Evolutionary conservation across 1,140 invertebrate species (phyloP).

Genomic region (Zaprionus gabonicus): DNA sequence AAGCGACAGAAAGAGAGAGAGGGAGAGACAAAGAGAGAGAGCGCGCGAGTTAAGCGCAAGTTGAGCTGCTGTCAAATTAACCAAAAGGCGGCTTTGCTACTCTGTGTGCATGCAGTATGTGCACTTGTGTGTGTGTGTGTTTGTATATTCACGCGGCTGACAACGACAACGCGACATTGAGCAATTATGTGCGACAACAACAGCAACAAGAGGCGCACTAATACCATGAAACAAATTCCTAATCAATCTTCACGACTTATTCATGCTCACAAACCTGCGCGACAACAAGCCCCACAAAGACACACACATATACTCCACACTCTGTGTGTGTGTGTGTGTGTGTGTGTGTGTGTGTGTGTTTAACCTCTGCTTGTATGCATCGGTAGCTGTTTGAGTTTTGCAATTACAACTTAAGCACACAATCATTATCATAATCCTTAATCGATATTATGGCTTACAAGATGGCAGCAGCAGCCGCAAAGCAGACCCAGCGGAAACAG

Average conservation of each 20-base stretch:
- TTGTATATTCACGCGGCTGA: conserved; percentile 27
- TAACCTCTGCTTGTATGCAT: conserved; percentile 25
- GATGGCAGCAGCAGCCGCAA: conserved; percentile 37
- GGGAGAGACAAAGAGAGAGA: not conserved
- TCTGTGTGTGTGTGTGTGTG: conserved; percentile 1
- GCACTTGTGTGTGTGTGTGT: conserved; percentile 16
- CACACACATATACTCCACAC: conserved; percentile 21
- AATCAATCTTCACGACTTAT: conserved; percentile 71
- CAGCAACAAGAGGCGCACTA: conserved; percentile 52
- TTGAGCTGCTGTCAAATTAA: conserved; percentile 56
- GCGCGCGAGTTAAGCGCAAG: conserved; percentile 16
- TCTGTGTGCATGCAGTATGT: not conserved
- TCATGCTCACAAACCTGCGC: conserved; percentile 67
- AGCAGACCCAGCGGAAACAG: conserved; percentile 3
- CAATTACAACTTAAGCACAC: conserved; percentile 78
- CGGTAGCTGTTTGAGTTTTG: conserved; percentile 63
- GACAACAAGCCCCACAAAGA: conserved; percentile 45
- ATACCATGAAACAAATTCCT: conserved; percentile 68
- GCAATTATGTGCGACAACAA: conserved; percentile 56
- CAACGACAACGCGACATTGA: conserved; percentile 59
- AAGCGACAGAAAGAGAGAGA: not conserved
- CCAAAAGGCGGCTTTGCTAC: conserved; percentile 44
- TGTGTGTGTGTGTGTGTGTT: not conserved
- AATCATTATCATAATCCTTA: conserved; percentile 81
- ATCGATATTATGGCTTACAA: conserved; percentile 77